Evolutionary conservation across 2,113 vertebrate species (phyloP), one percentile per base, ranked within the genome.

Genomic region (Benitochromis conjunctus): DNA sequence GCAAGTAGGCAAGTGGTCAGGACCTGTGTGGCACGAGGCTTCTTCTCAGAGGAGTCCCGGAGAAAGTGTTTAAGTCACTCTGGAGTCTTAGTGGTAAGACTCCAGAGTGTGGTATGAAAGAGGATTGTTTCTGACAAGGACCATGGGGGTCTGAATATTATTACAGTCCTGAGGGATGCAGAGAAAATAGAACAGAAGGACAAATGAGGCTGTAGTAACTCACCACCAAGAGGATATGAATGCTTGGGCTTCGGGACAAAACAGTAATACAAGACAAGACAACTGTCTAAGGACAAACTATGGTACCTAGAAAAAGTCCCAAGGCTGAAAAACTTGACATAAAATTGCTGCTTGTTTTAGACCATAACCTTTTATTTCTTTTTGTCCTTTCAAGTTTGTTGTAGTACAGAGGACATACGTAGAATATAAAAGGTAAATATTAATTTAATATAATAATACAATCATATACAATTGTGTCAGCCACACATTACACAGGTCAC

Each of bases 251-350:
- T 58, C 11, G 2, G 66, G 82, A 86, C 31, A 84, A 81, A 88
- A 85, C 66, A 74, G 76, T 80, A 78, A 54, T 51, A 66, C 24
- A 76, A 91, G 81, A 80, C 84, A 82, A 84, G 64, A 34, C 55
- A 83, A 84, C 57, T 74, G 81, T 84, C 69, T 83, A 57, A 85
- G 56, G 81, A 88, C 78, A 86, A 89, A 87, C 60, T 56, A 54
- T 41, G 34, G 81, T 82, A 80, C 56, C 34, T 13, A 80, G 60
- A 55, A 21, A 56, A 83, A 60, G 24, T 1, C 83, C 86, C 46
- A 31, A 78, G 85, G 91, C 79, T 62, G 26, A 62, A n/a, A 85
- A 80, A 74, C 11, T 64, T 89, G 81, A 92, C 74, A 87, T 85
- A 91, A 85, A 83, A 79, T 83, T 34, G 34, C 46, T 83, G 53